These are phyloP conservation scores for Dissostichus mawsoni DNA, from an alignment of 2,113 vertebrate species.

Conservation along the genomic window DNA sequence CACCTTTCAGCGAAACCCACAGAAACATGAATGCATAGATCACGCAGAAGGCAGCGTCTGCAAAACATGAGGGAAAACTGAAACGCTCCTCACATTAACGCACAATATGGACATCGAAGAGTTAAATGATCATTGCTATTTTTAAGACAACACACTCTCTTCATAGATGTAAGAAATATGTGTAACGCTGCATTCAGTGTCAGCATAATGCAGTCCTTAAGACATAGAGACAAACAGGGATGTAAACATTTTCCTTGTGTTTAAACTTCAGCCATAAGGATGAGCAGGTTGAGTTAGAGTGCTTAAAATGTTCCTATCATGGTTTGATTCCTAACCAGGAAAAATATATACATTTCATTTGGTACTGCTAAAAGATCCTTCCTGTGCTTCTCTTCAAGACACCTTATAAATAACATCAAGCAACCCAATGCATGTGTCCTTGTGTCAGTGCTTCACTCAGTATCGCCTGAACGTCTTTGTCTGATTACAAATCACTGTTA, in stretches of 20 bases:
- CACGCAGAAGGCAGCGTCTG: constrained; percentile 21
- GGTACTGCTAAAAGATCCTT: background rate
- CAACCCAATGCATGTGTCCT: background rate
- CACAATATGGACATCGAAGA: background rate
- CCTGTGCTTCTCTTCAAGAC: background rate
- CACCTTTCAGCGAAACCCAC: constrained; percentile 15
- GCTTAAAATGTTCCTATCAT: constrained; percentile 2
- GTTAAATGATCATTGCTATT: background rate
- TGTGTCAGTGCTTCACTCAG: constrained; percentile 7
- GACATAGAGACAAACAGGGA: background rate
- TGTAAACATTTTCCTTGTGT: constrained; percentile 1
- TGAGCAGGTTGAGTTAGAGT: background rate
- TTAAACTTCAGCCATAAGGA: background rate
- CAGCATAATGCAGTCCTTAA: background rate
- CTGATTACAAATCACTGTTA: background rate
- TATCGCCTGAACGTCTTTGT: background rate
- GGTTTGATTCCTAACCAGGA: background rate
- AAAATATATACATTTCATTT: background rate
- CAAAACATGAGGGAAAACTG: constrained; percentile 11
- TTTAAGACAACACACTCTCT: constrained; percentile 21
- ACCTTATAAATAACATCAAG: background rate
- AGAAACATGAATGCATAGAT: constrained; percentile 61
- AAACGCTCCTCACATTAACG: background rate
- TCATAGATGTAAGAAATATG: background rate
- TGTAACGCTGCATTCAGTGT: constrained; percentile 2